phyloP scores from a whole-genome alignment of 2,797 vertebrate species.

The Channa striata region DNA sequence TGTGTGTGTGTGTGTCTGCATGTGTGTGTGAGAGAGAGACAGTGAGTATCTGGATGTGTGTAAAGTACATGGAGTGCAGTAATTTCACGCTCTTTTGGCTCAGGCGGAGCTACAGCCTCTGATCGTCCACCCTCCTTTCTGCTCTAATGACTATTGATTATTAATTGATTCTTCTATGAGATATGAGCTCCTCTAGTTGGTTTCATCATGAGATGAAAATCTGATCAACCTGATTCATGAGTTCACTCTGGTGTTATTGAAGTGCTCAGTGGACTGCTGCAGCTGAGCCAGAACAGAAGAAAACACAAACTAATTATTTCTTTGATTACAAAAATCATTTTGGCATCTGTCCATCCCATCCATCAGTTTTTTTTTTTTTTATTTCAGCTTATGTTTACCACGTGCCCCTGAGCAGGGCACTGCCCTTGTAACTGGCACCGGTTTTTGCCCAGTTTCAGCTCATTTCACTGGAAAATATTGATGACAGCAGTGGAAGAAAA shows the following conservation, averaged over 20 bases:
- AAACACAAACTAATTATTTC: not conserved
- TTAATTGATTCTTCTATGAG: conserved; percentile 72
- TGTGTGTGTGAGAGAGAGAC: not conserved
- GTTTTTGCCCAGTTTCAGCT: not conserved
- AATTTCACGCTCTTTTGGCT: conserved; percentile 74
- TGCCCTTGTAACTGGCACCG: not conserved
- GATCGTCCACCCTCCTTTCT: conserved; percentile 42
- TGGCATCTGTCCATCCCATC: not conserved
- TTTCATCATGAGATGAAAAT: conserved; percentile 64
- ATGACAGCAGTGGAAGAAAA: not conserved
- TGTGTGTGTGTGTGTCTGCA: conserved; percentile 17
- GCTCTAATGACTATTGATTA: conserved; percentile 74
- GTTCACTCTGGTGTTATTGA: conserved; percentile 41
- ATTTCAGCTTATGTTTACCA: not conserved
- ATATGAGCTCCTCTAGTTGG: conserved; percentile 52
- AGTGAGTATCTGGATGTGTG: not conserved
- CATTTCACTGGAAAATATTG: not conserved
- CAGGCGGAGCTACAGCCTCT: conserved; percentile 44
- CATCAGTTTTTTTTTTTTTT: not conserved
- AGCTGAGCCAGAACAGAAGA: conserved; percentile 21
- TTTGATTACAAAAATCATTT: not conserved
- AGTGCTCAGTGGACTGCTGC: conserved; percentile 30
- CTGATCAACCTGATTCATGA: conserved; percentile 47
- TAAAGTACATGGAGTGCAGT: conserved; percentile 44
- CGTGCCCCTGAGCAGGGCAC: not conserved